Base-by-base conservation (phyloP, 2,797 vertebrate genomes). In the Mus spretus region DNA sequence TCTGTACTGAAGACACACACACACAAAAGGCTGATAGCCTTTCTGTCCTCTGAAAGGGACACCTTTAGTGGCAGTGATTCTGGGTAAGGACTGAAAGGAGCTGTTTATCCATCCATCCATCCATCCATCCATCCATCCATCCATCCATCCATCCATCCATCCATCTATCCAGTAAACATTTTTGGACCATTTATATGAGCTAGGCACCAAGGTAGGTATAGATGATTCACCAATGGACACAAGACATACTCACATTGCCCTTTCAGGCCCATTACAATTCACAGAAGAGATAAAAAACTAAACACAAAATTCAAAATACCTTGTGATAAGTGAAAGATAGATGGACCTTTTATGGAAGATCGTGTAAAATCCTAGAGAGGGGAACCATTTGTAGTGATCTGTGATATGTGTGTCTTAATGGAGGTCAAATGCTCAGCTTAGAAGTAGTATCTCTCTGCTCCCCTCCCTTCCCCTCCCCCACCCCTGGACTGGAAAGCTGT, bases 371-470 rank as follows among this genome's bases (percentile, higher is more conserved):
- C 13, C 12, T 34, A 15, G 11, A n/a, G 55, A 84, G 72, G 78
- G 77, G 3, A 61, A 7, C 10, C 14, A 26, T 63, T 31, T 65
- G 28, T 44, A 86, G 74, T 85, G 28, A 15, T 19, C 72, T 67
- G 72, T 44, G 65, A 91, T 65, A 34, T 24, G n/a, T n/a, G 34
- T 61, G 22, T 70, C 88, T 19, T 47, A 79, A 78, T 72, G 47
- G 90, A 93, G 74, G 26, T 44, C 82, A 95, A 86, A 84, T 90
- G 28, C 44, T 93, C 31, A 63, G n/a, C 75, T 93, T 26, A 79
- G 89, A 89, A 95, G 31, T 20, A 5, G 44, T 28, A 8, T 5
- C 17, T 17, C 44, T 34, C 24, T 15, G 26, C 40, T 67, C 4
- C 26, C 22, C 40, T 20, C 0, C 8, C 37, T 6, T 22, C n/a